phyloP scores from a whole-genome alignment of 1,140 invertebrate species.

The Metaphire vulgaris region DNA sequence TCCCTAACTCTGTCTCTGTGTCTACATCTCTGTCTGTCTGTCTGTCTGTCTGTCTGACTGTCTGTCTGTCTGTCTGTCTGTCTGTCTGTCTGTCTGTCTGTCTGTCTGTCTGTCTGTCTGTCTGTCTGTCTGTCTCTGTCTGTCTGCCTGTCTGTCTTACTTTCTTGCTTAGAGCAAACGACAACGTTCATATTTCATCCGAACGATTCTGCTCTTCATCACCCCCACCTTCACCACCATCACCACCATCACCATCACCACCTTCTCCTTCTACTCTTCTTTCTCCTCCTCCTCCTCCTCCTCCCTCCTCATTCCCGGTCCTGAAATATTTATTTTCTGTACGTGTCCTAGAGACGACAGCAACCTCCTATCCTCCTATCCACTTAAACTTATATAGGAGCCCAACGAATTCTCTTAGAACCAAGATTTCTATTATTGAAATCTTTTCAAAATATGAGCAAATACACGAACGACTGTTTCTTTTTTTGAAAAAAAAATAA shows the following conservation, averaged over 20 bases:
- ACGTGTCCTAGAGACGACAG: too few relatives aligned
- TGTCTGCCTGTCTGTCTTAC: background rate
- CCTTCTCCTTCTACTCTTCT: background rate
- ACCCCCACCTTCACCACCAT: background rate
- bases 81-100: background rate
- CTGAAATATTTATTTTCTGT: too few relatives aligned
- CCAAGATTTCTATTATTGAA: too few relatives aligned
- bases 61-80: background rate
- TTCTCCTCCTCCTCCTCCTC: too few relatives aligned
- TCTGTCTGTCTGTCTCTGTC: background rate
- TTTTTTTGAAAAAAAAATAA: too few relatives aligned
- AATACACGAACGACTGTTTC: too few relatives aligned
- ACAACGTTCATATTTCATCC: too few relatives aligned
- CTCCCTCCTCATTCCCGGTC: too few relatives aligned
- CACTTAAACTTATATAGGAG: too few relatives aligned
- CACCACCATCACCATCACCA: background rate
- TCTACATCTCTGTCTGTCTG: background rate
- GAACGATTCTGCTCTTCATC: background rate
- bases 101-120: background rate
- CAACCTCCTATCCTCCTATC: too few relatives aligned
- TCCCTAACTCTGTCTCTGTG: background rate
- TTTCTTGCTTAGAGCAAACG: background rate
- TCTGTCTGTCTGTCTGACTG: background rate
- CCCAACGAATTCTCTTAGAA: too few relatives aligned
- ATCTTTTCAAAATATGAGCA: too few relatives aligned